Conservation (phyloP, 2,888 invertebrate species). For the Drosophila multiciliata region DNA sequence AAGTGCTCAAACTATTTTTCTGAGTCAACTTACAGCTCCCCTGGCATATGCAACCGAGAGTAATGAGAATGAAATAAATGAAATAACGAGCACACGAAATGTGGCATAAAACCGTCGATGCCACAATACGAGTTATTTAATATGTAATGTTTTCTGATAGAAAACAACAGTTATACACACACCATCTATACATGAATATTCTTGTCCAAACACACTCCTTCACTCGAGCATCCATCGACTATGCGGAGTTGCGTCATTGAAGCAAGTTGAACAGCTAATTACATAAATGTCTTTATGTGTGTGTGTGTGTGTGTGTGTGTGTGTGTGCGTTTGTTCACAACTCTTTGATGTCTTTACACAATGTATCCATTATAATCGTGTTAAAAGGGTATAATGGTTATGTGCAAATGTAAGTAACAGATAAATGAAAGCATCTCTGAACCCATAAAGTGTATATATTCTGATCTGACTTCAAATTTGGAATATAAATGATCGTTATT, state of each 20-base stretch:
- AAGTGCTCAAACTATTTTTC: background rate
- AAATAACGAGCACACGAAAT: background rate
- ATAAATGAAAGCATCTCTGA: background rate
- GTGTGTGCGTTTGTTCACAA: constrained; percentile 32
- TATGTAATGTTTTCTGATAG: constrained; percentile 1
- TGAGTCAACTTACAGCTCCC: background rate
- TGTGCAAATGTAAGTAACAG: background rate
- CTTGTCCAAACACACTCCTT: background rate
- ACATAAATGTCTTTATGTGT: constrained; percentile 13
- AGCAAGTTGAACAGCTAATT: constrained; percentile 20
- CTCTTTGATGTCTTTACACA: constrained; percentile 41
- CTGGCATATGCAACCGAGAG: background rate
- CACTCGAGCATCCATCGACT: constrained; percentile 4
- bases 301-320: constrained; percentile 8
- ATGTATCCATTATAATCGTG: background rate
- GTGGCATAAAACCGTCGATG: background rate
- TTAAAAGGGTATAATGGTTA: background rate
- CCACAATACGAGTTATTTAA: background rate
- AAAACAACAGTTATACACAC: constrained; percentile 19
- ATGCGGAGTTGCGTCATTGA: constrained; percentile 14
- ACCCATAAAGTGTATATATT: background rate
- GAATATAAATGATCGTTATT: background rate
- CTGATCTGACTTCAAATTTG: background rate
- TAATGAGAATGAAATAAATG: background rate
- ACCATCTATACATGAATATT: constrained; percentile 1